Evolutionary conservation across 2,888 invertebrate genomes (phyloP).

Genomic region (Linnaemya vulpina): DNA sequence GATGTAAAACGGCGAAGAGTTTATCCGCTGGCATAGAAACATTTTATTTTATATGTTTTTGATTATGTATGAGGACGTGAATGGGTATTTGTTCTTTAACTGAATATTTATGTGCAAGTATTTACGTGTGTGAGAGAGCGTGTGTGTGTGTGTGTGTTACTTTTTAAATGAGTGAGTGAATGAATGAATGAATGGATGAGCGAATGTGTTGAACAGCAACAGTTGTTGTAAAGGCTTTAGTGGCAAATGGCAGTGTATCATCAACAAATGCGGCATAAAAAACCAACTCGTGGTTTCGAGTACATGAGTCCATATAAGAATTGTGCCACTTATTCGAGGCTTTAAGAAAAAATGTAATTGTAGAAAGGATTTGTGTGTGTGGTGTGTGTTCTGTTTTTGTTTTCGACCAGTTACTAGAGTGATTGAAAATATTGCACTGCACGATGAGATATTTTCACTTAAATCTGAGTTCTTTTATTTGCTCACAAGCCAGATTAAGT

Average conservation of each 20-base stretch:
- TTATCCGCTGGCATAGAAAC: slow-evolving; percentile 47
- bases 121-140: not conserved
- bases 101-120: slow-evolving; percentile 7
- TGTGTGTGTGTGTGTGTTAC: not conserved
- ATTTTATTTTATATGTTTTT: slow-evolving; percentile 46
- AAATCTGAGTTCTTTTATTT: too few species aligned
- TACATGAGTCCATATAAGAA: slow-evolving; percentile 50
- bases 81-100: slow-evolving; percentile 24
- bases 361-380: slow-evolving; percentile 8
- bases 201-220: slow-evolving; percentile 50
- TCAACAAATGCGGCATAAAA: slow-evolving; percentile 44
- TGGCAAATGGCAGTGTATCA: slow-evolving; percentile 56
- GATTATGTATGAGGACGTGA: slow-evolving; percentile 36
- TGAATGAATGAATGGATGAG: slow-evolving; percentile 20
- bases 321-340: slow-evolving; percentile 50
- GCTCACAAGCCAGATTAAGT: too few species aligned
- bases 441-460: not conserved
- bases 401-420: not conserved
- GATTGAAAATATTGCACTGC: not conserved
- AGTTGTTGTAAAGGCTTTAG: slow-evolving; percentile 58
- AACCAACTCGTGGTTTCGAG: slow-evolving; percentile 26
- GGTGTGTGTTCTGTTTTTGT: not conserved
- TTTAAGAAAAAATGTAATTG: slow-evolving; percentile 13
- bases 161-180: slow-evolving; percentile 1
- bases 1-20: slow-evolving; percentile 39